Base-by-base conservation (phyloP, 2,113 vertebrate genomes). In the human (Homo sapiens) region DNA sequence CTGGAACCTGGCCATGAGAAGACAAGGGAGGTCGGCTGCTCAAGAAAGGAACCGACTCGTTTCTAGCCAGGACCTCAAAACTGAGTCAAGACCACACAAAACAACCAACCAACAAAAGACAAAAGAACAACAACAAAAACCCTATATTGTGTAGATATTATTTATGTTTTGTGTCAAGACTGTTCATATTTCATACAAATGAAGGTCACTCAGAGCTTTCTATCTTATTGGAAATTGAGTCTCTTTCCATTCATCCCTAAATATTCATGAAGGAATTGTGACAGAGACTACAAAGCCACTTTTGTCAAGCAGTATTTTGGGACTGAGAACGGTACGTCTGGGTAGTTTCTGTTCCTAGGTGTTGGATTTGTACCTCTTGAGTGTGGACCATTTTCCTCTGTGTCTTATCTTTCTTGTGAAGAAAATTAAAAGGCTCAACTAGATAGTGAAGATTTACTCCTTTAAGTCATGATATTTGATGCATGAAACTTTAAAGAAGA, bases 261-360 rank as follows among this genome's bases (percentile, higher is more conserved):
- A 40, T 3, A 1, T 40, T 23, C 38, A 1, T 5, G 5, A 43
- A n/a, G 50, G 35, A 87, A 48, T 66, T 70, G 48, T 27, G 12
- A n/a, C 32, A 5, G 5, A 12, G 12, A 27, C 64, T 5, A 48
- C 0, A 5, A 35, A 11, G 35, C 2, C 10, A 61, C 9, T 22
- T n/a, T 12, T 27, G 27, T 8, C 0, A 0, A 10, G 10, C 0
- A 40, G 20, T 2, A 8, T 17, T 23, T 20, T 35, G 38, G 20
- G 35, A 38, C 1, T 2, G 6, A 13, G 10, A 40, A 12, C 32
- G 6, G n/a, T 30, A n/a, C 40, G 38, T 50, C 52, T 7, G 9
- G n/a, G 23, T 32, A 18, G 8, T 23, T 86, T 79, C 50, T 57
- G 5, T 78, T 75, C 38, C 18, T 52, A 23, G 1, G 9, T 6